Evolutionary conservation across 2,113 vertebrate genomes (phyloP), one percentile per base, ranked within the genome.

Genomic region (Tachysurus vachellii): DNA sequence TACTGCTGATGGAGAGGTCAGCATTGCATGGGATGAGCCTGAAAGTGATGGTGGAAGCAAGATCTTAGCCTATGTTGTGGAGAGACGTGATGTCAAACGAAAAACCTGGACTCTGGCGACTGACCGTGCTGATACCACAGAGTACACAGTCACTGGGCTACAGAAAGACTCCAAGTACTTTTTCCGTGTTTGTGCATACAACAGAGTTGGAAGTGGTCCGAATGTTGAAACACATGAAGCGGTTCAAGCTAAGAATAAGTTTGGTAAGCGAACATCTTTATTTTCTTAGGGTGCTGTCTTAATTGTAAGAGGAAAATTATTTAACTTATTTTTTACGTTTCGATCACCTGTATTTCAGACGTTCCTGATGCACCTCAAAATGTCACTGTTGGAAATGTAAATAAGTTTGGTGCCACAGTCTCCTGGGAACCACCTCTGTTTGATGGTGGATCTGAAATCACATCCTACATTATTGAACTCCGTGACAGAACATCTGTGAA

Each of bases 181-280:
- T 2, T 99, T 99, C 96, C 97, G 98, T 90, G 97, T 99, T 59
- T 98, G 97, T 64, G 98, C 98, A 77, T 94, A 96, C 64, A 99
- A 99, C 92, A 96, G 98, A 92, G 97, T 99, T 1, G 98, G 98
- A 91, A 97, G 96, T 54, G 98, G 98, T 61, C 97, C 97, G 36
- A 95, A 93, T 16, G 96, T 97, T 0, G 98, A 99, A 94, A 99
- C 98, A 0, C 97, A 97, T 64, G 95, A 91, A 90, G 95, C 98
- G 26, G 97, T 99, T 12, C 97, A 99, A 95, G 97, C 98, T 84
- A 99, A 96, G 92, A 99, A 98, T 93, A 98, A 96, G 94, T 99
- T 97, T 89, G 97, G 98, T 99, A 92, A 96, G 96, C 26, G 85
- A 89, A 4, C 61, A 21, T 19, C 42, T 3, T 28, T 36, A 71